A percentile compares a stretch with the other conserved stretches of the same genome.
phyloP scores from a whole-genome alignment of 2,113 vertebrate species.

The Lynx canadensis region DNA sequence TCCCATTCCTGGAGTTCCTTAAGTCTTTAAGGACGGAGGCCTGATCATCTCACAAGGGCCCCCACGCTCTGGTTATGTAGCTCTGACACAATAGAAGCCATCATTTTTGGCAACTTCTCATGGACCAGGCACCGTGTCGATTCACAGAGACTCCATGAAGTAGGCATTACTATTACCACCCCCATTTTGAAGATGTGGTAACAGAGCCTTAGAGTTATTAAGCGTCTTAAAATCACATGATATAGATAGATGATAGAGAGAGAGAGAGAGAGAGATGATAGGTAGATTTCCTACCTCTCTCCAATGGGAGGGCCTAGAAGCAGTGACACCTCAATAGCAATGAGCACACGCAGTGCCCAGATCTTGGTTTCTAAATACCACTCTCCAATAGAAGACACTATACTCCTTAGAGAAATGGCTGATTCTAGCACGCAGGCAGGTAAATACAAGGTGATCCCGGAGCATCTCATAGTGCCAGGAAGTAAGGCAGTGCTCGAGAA shows the following conservation, averaged over 20 bases:
- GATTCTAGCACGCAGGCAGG: background rate
- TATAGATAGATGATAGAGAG: too few relatives aligned
- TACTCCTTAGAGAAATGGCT: background rate
- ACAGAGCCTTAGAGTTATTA: background rate
- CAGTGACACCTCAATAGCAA: accelerated
- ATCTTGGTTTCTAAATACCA: background rate
- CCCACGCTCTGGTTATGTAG: background rate
- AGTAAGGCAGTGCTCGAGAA: background rate
- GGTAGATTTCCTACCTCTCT: background rate
- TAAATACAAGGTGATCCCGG: background rate
- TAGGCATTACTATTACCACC: accelerated
- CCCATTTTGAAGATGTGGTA: background rate
- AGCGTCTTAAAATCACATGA: background rate
- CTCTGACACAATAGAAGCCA: too few relatives aligned
- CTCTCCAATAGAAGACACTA: background rate
- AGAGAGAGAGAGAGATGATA: too few relatives aligned
- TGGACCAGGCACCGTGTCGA: accelerated
- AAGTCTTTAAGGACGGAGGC: background rate
- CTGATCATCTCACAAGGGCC: background rate
- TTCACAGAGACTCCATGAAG: background rate
- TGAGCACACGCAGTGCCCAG: background rate
- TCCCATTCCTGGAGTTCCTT: background rate
- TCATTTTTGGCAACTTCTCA: background rate
- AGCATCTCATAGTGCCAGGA: background rate
- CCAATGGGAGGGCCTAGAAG: background rate